These are phyloP conservation scores for Amitus sp. DNA, from an alignment of 2,888 invertebrate species.

Conservation along the genomic window DNA sequence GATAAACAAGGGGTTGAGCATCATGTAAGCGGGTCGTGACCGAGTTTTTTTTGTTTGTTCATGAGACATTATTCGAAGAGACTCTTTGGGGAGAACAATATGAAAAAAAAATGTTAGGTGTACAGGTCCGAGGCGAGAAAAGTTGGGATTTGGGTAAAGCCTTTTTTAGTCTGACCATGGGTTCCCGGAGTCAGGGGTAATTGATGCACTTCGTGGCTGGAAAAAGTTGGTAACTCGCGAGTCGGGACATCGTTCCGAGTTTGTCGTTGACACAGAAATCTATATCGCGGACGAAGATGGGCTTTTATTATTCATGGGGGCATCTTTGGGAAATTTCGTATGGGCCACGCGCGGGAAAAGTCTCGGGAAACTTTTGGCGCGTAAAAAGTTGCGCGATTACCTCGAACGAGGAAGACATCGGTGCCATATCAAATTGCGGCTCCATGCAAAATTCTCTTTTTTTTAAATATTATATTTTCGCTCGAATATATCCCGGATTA, in stretches of 20 bases:
- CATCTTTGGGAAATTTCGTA: constrained; percentile 21
- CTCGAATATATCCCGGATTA: too few relatives aligned
- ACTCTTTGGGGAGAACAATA: too few relatives aligned
- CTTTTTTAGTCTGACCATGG: neutral
- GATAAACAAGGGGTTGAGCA: too few relatives aligned
- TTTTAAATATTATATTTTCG: too few relatives aligned
- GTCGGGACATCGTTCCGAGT: constrained; percentile 14
- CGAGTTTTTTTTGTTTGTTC: too few relatives aligned
- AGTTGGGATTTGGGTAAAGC: constrained; percentile 4
- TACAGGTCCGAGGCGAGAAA: too few relatives aligned
- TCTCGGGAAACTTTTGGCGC: constrained; percentile 9
- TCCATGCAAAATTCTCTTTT: too few relatives aligned
- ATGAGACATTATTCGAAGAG: too few relatives aligned
- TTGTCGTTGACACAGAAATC: constrained; percentile 26
- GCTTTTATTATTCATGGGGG: constrained; percentile 22
- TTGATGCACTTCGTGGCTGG: constrained; percentile 16
- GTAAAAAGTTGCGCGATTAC: constrained; percentile 2
- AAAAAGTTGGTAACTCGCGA: constrained; percentile 13
- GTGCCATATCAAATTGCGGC: constrained; percentile 13
- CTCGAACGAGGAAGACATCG: constrained; percentile 17
- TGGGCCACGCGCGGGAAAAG: constrained; percentile 10
- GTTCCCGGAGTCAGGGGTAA: constrained; percentile 5
- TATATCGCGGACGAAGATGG: constrained; percentile 10
- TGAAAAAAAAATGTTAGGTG: neutral
- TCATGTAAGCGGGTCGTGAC: too few relatives aligned